Evolutionary conservation across 1,140 invertebrate genomes (phyloP).

Genomic region (Drosophila nigromelanica): DNA sequence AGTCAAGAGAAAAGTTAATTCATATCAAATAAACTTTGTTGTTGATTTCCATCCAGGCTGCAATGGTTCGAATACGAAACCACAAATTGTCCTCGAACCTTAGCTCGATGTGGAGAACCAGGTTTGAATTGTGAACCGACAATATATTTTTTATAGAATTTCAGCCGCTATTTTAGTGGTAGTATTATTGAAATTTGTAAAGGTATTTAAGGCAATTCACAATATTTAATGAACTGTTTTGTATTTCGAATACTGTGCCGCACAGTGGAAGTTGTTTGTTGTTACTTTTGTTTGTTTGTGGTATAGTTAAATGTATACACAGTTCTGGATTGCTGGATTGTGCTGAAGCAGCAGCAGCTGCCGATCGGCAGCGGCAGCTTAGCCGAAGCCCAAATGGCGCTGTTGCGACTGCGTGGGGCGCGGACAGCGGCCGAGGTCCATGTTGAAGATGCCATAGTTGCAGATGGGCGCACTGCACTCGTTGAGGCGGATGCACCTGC

Average conservation of each 20-base stretch:
- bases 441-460: slow-evolving; percentile 62
- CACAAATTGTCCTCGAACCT: too few relatives aligned
- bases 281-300: slow-evolving; percentile 19
- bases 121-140: too few relatives aligned
- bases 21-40: too few relatives aligned
- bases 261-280: slow-evolving; percentile 16
- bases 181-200: too few relatives aligned
- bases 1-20: too few relatives aligned
- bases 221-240: too few relatives aligned
- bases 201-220: too few relatives aligned
- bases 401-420: slow-evolving; percentile 35
- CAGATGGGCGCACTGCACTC: slow-evolving; percentile 69
- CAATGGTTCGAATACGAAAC: too few relatives aligned
- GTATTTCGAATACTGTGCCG: slow-evolving; percentile 3
- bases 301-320: slow-evolving; percentile 61
- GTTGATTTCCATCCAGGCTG: too few relatives aligned
- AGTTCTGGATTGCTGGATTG: slow-evolving; percentile 54
- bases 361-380: slow-evolving; percentile 14
- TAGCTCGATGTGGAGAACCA: too few relatives aligned
- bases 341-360: slow-evolving; percentile 27
- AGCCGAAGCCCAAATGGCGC: slow-evolving; percentile 54
- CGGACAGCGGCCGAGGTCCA: slow-evolving; percentile 68
- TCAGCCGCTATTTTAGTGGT: too few relatives aligned
- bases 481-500: slow-evolving; percentile 62
- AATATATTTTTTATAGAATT: too few relatives aligned